These are phyloP conservation scores for Baryphthengus martii DNA, from an alignment of 2,113 vertebrate species.

Conservation along the genomic window DNA sequence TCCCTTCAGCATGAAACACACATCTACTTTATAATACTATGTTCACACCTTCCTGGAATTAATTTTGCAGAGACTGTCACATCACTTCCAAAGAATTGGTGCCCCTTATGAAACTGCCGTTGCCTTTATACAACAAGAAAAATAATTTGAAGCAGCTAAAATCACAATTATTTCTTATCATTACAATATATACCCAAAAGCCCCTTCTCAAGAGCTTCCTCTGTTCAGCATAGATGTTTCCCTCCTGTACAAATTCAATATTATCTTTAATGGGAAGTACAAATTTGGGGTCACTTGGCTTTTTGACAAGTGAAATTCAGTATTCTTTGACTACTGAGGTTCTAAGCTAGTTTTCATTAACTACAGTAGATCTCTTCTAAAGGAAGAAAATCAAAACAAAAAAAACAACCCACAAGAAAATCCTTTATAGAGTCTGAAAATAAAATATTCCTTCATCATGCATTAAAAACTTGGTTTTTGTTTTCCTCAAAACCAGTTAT, in stretches of 20 bases:
- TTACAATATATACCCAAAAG: conserved; percentile 6
- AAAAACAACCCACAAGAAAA: not conserved
- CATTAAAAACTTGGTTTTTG: not conserved
- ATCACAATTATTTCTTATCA: conserved; percentile 31
- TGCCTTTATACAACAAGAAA: not conserved
- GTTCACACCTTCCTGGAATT: conserved; percentile 40
- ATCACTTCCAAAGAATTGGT: conserved; percentile 33
- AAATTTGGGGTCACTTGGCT: not conserved
- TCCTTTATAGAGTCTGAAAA: not conserved
- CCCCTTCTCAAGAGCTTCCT: not conserved
- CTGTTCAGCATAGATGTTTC: not conserved
- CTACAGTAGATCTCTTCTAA: not conserved
- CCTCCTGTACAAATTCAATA: not conserved
- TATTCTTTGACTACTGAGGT: not conserved
- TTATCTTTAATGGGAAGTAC: conserved; percentile 6
- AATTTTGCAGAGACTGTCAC: conserved; percentile 28
- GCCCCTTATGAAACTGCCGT: not conserved
- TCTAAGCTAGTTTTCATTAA: not conserved
- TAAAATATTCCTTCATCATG: not conserved
- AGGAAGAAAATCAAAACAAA: not conserved
- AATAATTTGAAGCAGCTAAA: not conserved
- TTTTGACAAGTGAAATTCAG: not conserved
- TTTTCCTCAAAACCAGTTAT: not conserved
- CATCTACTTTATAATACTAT: conserved; percentile 38
- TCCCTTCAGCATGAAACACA: conserved; percentile 14